A percentile compares a stretch with the other conserved stretches of the same genome.
phyloP scores from a whole-genome alignment of 2,113 vertebrate species.

The Psettodes erumei region DNA sequence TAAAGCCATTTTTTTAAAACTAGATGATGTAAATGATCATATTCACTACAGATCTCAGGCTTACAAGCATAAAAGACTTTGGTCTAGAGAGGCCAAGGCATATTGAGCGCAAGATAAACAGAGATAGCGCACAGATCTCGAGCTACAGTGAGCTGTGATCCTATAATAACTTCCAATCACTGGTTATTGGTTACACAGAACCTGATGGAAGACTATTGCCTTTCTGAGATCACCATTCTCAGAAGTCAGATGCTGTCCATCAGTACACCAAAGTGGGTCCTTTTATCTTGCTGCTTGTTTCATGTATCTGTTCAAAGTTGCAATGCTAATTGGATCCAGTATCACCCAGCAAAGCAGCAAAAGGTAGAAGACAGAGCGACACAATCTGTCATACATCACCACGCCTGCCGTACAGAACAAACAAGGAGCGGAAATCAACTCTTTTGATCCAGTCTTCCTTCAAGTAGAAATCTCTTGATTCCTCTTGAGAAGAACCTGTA shows the following conservation, averaged over 20 bases:
- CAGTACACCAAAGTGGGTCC: background rate
- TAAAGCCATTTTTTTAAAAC: background rate
- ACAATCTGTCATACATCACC: background rate
- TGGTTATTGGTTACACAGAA: background rate
- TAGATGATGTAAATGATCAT: no score
- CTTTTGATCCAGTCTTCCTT: slow-evolving; percentile 4
- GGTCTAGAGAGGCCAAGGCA: slow-evolving; percentile 6
- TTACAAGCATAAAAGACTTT: background rate
- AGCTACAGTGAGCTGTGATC: slow-evolving; percentile 53
- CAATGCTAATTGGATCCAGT: background rate
- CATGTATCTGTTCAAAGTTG: background rate
- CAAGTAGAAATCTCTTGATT: slow-evolving; percentile 2
- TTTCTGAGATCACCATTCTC: background rate
- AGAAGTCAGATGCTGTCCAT: background rate
- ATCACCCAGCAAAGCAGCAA: background rate
- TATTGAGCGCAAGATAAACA: slow-evolving; percentile 6
- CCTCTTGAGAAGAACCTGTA: background rate
- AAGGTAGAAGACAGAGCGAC: background rate
- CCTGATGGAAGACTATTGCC: slow-evolving; percentile 2
- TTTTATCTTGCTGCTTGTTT: background rate
- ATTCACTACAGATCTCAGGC: background rate
- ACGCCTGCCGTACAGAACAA: background rate
- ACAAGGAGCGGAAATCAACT: slow-evolving; percentile 3
- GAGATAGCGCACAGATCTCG: background rate
- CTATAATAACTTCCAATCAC: slow-evolving; percentile 29